Conservation (phyloP, 2,888 invertebrate genomes). For the Aporophyla lueneburgensis region DNA sequence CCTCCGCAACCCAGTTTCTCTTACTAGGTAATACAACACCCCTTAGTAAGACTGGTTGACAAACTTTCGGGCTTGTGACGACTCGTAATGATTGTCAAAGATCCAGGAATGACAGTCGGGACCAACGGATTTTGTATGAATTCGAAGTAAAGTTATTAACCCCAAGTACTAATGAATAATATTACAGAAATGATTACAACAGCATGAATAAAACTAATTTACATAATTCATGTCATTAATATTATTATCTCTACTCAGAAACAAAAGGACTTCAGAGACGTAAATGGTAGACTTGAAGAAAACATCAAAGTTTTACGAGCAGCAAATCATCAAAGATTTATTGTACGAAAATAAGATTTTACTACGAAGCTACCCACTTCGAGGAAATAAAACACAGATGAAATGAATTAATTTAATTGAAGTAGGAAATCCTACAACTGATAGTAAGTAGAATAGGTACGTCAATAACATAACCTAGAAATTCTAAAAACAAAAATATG, state of each 20-base stretch:
- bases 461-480: background rate
- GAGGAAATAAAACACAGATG: slow-evolving; percentile 44
- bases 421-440: slow-evolving; percentile 22
- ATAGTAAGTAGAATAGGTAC: slow-evolving; percentile 21
- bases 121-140: background rate
- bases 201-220: slow-evolving; percentile 8
- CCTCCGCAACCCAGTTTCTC: no score
- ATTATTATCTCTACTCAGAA: slow-evolving; percentile 24
- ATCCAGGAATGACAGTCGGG: no score
- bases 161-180: background rate
- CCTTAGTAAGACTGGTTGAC: no score
- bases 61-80: no score
- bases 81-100: no score
- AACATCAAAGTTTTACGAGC: slow-evolving; percentile 54
- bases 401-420: slow-evolving; percentile 37
- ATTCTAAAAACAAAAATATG: slow-evolving; percentile 13
- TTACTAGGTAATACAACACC: no score
- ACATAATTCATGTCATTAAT: background rate
- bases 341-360: slow-evolving; percentile 53
- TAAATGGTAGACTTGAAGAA: slow-evolving; percentile 36
- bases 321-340: slow-evolving; percentile 61
- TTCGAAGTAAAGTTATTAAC: background rate
- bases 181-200: background rate
- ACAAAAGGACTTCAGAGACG: slow-evolving; percentile 33
- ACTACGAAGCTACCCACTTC: slow-evolving; percentile 41